A percentile compares a stretch with the other conserved stretches of the same genome.
phyloP scores from a whole-genome alignment of 1,140 invertebrate species.

The Cotesia typhae region DNA sequence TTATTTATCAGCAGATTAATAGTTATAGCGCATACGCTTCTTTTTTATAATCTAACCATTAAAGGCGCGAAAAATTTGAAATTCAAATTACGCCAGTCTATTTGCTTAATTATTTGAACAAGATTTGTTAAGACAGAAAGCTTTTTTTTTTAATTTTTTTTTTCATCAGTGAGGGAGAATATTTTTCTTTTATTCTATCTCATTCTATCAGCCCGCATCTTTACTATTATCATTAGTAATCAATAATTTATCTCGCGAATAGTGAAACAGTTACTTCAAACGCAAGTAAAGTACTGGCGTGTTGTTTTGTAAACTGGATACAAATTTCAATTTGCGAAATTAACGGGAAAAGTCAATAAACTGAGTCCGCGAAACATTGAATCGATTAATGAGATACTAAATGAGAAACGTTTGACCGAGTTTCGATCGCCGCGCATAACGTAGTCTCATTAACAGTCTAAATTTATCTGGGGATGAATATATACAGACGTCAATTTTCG shows the following conservation, averaged over 20 bases:
- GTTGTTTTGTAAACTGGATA: conserved; percentile 22
- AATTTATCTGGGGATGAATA: neutral
- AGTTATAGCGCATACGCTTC: no score
- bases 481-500: neutral
- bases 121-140: no score
- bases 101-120: no score
- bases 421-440: neutral
- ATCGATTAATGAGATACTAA: conserved; percentile 37
- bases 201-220: no score
- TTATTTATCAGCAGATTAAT: no score
- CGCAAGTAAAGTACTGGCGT: conserved; percentile 8
- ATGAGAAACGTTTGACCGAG: conserved; percentile 27
- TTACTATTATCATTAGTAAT: no score
- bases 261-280: neutral
- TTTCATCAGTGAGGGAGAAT: no score
- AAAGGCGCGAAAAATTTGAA: no score
- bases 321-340: conserved; percentile 34
- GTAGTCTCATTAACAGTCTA: conserved; percentile 2
- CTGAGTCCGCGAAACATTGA: conserved; percentile 13
- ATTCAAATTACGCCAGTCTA: no score
- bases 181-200: no score
- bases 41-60: no score
- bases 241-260: neutral
- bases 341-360: conserved; percentile 34
- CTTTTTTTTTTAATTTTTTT: no score